Percentiles rank a stretch among this genome's conserved stretches.
Conservation (phyloP, 2,797 vertebrate genomes). For the Oreochromis mossambicus region DNA sequence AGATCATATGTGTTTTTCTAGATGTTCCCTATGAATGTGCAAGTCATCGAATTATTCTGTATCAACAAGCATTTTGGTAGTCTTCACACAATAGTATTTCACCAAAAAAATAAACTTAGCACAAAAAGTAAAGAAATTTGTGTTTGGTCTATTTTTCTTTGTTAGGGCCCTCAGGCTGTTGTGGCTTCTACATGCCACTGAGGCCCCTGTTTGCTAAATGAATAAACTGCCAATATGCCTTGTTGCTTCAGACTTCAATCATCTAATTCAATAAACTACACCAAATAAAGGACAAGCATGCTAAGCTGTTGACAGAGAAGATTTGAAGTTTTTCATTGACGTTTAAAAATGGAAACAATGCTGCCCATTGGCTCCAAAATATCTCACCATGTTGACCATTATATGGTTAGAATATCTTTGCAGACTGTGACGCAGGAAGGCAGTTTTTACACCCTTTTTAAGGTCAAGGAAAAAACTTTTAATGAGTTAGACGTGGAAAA, state of each 20-base stretch:
- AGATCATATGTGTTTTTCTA: neutral
- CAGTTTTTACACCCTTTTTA: neutral
- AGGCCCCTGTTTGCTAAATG: neutral
- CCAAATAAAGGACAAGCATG: neutral
- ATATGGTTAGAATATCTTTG: neutral
- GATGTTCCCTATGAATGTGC: neutral
- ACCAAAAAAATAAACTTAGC: neutral
- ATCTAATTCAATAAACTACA: neutral
- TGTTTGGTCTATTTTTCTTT: neutral
- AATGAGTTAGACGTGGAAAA: neutral
- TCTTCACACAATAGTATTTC: neutral
- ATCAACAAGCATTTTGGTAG: neutral
- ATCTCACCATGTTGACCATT: neutral
- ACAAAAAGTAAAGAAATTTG: neutral
- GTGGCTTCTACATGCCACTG: neutral
- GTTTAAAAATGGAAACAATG: neutral
- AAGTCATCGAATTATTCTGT: neutral
- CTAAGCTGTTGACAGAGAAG: neutral
- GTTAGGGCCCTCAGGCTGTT: neutral
- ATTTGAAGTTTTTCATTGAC: neutral
- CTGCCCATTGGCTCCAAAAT: neutral
- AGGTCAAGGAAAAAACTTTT: neutral
- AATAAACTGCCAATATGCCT: neutral
- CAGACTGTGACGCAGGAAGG: neutral
- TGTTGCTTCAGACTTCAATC: neutral